Base-by-base conservation (phyloP, 2,888 invertebrate species). In the Toxonevra muliebris region DNA sequence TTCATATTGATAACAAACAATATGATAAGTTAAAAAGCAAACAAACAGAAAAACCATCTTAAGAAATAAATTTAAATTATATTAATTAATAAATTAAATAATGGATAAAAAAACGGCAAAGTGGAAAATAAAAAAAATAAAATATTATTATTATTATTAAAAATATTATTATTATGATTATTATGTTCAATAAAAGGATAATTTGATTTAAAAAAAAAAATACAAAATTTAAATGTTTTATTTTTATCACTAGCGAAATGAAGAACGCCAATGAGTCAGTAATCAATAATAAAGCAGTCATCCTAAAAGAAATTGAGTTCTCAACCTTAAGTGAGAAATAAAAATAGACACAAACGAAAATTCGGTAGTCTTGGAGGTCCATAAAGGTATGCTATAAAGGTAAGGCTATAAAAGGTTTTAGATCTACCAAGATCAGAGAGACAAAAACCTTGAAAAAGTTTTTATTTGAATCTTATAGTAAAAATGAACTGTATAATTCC, bases 121-220 rank as follows among this genome's bases (percentile, higher is more conserved):
- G 45, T 15, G 52, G 30, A 41, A 64, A 54, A 60, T 48, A 66
- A 59, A 61, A 45, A 13, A 61, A 12, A 30, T 30, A 48, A 30
- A 30, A 30, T 15, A 48, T 48, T 13, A 48, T 48, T 48, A 48
- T 48, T 41, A n/a, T n/a, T n/a, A 48, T 10, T 10, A 48, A n/a
- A 10, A 72, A 68, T 69, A 70, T 63, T 69, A 67, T 59, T 69
- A 69, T 65, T 68, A 71, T 70, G 71, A 71, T 68, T 63, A 83
- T 82, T 83, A 84, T 83, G 84, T 83, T 83, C 82, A 81, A 81
- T 82, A 82, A 83, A 82, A 69, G 68, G 75, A 80, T 76, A 77
- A 76, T 69, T 73, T 77, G 68, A 76, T 74, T 75, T 75, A 73
- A 77, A 75, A 69, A 73, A 69, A 73, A 73, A 69, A 71, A 72